phyloP scores from a whole-genome alignment of 2,888 invertebrate genomes.

The Tipula confusa region DNA sequence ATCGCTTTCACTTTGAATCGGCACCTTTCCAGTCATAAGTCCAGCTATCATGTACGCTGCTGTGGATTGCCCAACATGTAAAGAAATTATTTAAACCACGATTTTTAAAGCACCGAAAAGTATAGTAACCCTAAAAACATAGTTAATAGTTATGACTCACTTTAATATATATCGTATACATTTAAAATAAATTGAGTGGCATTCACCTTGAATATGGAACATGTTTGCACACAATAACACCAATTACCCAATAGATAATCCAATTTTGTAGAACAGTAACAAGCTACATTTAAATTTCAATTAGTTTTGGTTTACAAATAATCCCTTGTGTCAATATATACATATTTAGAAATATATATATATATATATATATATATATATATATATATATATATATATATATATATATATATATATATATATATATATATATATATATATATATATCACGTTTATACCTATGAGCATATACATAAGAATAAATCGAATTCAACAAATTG shows the following conservation, averaged over 20 bases:
- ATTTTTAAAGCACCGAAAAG: no score
- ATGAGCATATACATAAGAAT: not conserved
- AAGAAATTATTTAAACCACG: no score
- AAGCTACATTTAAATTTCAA: not conserved
- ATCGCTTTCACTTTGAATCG: no score
- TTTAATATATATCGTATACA: not conserved
- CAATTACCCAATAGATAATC: not conserved
- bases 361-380: not conserved
- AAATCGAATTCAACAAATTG: not conserved
- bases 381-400: not conserved
- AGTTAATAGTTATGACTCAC: not conserved
- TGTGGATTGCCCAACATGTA: no score
- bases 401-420: not conserved
- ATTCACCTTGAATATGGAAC: conserved; percentile 3
- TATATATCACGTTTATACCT: not conserved
- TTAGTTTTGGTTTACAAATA: not conserved
- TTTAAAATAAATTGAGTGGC: not conserved
- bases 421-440: not conserved
- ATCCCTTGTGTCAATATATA: conserved; percentile 4
- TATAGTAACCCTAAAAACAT: no score
- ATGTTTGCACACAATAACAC: conserved; percentile 4
- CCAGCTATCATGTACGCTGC: no score
- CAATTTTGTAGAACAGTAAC: not conserved
- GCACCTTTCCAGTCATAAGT: no score
- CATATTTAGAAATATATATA: no score